A percentile compares a stretch with the other conserved stretches of the same genome.
phyloP scores from a whole-genome alignment of 2,888 invertebrate species.

The Andrena dorsata region DNA sequence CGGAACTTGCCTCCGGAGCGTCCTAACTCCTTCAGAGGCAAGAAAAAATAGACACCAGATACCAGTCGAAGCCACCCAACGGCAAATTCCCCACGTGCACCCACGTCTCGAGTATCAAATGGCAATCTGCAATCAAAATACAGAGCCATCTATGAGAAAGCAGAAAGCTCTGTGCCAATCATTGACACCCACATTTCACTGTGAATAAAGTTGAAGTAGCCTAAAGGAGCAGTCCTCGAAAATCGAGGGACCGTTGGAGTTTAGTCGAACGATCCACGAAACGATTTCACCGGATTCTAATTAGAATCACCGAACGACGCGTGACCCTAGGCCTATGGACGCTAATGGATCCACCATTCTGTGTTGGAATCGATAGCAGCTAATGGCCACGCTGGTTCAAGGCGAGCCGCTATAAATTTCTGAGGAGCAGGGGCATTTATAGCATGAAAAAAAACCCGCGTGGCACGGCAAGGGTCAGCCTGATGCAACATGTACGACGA shows the following conservation, averaged over 20 bases:
- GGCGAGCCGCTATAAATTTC: constrained; percentile 22
- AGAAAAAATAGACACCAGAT: background rate
- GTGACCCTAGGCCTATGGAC: background rate
- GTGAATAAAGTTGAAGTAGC: too few relatives aligned
- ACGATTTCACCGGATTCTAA: background rate
- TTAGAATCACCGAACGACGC: background rate
- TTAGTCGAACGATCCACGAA: background rate
- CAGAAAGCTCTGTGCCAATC: background rate
- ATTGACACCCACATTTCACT: too few relatives aligned
- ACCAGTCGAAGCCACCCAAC: background rate
- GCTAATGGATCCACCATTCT: background rate
- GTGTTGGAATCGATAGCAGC: background rate
- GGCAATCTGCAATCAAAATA: background rate
- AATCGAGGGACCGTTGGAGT: background rate
- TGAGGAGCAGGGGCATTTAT: constrained; percentile 11
- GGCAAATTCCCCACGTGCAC: background rate
- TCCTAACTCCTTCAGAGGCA: background rate
- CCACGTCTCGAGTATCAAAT: background rate
- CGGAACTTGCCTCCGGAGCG: background rate
- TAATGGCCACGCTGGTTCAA: constrained; percentile 1
- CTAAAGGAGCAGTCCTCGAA: too few relatives aligned
- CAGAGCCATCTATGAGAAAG: background rate
- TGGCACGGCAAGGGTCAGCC: constrained; percentile 20
- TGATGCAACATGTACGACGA: constrained; percentile 5
- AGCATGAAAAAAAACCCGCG: constrained; percentile 19